These are phyloP conservation scores for Allacma fusca DNA, from an alignment of 2,888 invertebrate species.

Conservation along the genomic window DNA sequence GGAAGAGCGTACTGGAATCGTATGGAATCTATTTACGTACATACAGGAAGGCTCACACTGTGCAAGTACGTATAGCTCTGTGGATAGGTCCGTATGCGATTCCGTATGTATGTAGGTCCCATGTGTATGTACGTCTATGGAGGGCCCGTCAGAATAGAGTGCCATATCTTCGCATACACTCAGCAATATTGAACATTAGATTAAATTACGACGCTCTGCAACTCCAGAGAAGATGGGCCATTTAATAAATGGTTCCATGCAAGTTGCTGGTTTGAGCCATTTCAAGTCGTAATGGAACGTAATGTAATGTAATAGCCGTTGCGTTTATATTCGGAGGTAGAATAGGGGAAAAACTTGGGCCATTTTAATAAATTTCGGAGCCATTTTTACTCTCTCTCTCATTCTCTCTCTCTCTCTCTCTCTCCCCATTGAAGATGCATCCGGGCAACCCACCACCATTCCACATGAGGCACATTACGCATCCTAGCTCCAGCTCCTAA, in stretches of 20 bases:
- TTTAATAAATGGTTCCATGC: conserved; percentile 33
- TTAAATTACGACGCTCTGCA: conserved; percentile 42
- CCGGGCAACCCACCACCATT: conserved; percentile 38
- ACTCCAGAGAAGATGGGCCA: conserved; percentile 37
- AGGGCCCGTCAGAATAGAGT: too few relatives aligned
- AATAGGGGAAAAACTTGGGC: conserved; percentile 47
- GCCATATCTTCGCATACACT: background rate
- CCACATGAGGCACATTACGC: conserved; percentile 42
- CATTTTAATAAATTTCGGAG: conserved; percentile 50
- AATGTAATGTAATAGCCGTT: conserved; percentile 40
- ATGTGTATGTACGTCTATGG: too few relatives aligned
- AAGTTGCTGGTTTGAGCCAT: conserved; percentile 36
- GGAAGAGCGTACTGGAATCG: too few relatives aligned
- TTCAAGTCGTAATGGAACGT: conserved; percentile 39
- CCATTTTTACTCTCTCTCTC: conserved; percentile 45
- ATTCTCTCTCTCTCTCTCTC: conserved; percentile 27
- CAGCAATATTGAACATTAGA: conserved; percentile 40
- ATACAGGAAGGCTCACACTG: too few relatives aligned
- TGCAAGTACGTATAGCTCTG: too few relatives aligned
- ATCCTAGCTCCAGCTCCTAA: conserved; percentile 34
- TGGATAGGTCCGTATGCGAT: too few relatives aligned
- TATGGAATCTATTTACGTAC: too few relatives aligned
- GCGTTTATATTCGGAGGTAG: conserved; percentile 31
- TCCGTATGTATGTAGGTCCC: too few relatives aligned
- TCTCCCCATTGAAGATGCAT: conserved; percentile 36